A percentile compares a stretch with the other conserved stretches of the same genome.
Conservation (phyloP, 2,888 invertebrate genomes). For the Agrypnus murinus region DNA sequence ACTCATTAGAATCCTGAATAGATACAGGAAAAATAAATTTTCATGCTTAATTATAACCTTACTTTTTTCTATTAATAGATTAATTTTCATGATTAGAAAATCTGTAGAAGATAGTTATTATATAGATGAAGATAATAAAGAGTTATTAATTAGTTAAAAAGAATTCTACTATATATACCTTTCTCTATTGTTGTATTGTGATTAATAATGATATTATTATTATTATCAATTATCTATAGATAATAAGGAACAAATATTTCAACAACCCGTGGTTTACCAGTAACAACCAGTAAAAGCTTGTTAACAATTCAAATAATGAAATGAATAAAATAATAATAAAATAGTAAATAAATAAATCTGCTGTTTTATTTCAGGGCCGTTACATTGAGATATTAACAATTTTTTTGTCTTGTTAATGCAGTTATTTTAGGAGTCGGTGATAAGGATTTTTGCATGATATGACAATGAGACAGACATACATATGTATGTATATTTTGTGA, state of each 20-base stretch:
- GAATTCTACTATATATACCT: too few relatives aligned
- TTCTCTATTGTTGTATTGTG: too few relatives aligned
- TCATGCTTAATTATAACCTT: conserved; percentile 1
- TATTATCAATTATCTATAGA: too few relatives aligned
- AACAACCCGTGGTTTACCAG: background rate
- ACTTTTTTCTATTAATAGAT: background rate
- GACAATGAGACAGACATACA: too few relatives aligned
- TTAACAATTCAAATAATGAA: conserved; percentile 17
- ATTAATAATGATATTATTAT: too few relatives aligned
- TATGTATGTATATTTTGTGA: too few relatives aligned
- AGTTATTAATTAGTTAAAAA: background rate
- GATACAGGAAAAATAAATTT: conserved; percentile 17
- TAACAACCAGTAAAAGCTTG: conserved; percentile 7
- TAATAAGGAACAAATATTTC: too few relatives aligned
- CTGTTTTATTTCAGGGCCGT: conserved; percentile 4
- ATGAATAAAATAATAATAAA: too few relatives aligned
- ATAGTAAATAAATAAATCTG: conserved; percentile 16
- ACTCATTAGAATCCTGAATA: background rate
- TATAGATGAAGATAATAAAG: background rate
- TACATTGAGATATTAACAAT: conserved; percentile 14
- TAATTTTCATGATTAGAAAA: conserved; percentile 5
- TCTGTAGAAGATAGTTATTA: background rate
- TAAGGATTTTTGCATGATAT: too few relatives aligned
- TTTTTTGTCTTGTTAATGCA: conserved; percentile 8
- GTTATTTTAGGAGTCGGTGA: background rate